Base-by-base conservation (phyloP, 1,140 invertebrate species). In the Brachionus manjavacas region DNA sequence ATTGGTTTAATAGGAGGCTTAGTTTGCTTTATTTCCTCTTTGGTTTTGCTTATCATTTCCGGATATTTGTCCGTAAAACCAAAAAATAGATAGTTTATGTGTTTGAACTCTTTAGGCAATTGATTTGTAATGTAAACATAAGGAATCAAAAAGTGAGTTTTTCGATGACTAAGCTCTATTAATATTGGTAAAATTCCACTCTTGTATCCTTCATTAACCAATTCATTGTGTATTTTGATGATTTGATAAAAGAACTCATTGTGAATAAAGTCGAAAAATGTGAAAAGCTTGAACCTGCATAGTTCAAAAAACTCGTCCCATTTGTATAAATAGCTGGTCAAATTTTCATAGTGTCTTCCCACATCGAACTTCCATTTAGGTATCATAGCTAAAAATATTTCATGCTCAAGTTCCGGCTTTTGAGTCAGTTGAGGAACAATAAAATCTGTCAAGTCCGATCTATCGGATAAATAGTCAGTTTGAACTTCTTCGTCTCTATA, bases 271-370 rank as follows among this genome's bases (percentile, higher is more conserved):
- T 76, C 72, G 0, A 49, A 2, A 76, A 76, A 49, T 28, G 20
- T 28, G 41, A 76, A 76, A 1, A 76, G 8, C 4, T 76, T 76
- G 6, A 25, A 76, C 49, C 49, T 76, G 52, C 72, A 49, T 16
- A 76, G 41, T n/a, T 76, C 72, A 28, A 76, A 76, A 31, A 76
- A 76, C n/a, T 76, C 72, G 25, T 76, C 72, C 72, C 72, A 76
- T 49, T 76, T 76, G 72, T 49, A 76, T n/a, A 76, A 49, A 28
- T 23, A 28, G 3, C 23, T 49, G 23, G 20, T 25, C 11, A 76
- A 23, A 3, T 76, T 49, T 23, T 76, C 25, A 8, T 76, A 76
- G 3, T 49, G 9, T 20, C 23, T n/a, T 0, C 72, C 43, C 20
- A 76, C 16, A 25, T 76, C 72, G 25, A 43, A 76, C 31, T 76